A percentile compares a stretch with the other conserved stretches of the same genome.
Evolutionary conservation across 2,797 vertebrate species (phyloP).

Genomic region (Macrochelys suwanniensis): DNA sequence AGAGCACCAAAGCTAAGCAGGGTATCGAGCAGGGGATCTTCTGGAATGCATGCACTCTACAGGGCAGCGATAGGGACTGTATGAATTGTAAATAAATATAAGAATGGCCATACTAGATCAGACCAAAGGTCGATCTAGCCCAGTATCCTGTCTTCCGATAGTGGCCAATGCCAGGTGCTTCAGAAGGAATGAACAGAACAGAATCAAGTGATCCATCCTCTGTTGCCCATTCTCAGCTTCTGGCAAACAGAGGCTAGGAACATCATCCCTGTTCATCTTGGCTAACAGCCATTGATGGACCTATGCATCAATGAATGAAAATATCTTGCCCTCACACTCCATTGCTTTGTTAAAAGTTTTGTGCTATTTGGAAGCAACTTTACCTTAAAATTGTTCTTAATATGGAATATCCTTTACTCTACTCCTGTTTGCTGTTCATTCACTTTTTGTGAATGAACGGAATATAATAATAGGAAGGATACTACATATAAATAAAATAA

Average conservation of each 20-base stretch:
- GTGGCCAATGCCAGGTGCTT: background rate
- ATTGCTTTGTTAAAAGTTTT: background rate
- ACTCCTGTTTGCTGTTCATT: background rate
- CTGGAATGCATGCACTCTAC: background rate
- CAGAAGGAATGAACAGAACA: background rate
- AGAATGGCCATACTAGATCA: background rate
- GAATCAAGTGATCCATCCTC: background rate
- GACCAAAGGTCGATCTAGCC: background rate
- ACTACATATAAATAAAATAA: background rate
- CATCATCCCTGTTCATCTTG: no score
- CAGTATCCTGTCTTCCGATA: background rate
- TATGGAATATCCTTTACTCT: background rate
- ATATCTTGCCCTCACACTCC: background rate
- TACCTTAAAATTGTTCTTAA: background rate
- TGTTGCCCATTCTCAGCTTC: no score
- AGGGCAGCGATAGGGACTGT: background rate
- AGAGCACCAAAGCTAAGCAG: background rate
- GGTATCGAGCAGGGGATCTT: background rate
- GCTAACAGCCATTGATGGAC: no score
- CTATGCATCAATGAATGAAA: background rate
- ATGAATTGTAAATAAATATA: background rate
- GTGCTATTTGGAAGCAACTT: background rate
- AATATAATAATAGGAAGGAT: background rate
- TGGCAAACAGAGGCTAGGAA: no score
- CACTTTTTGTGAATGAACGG: background rate